These are phyloP conservation scores for Manacus vitellinus DNA, from an alignment of 2,113 vertebrate species.

Conservation along the genomic window DNA sequence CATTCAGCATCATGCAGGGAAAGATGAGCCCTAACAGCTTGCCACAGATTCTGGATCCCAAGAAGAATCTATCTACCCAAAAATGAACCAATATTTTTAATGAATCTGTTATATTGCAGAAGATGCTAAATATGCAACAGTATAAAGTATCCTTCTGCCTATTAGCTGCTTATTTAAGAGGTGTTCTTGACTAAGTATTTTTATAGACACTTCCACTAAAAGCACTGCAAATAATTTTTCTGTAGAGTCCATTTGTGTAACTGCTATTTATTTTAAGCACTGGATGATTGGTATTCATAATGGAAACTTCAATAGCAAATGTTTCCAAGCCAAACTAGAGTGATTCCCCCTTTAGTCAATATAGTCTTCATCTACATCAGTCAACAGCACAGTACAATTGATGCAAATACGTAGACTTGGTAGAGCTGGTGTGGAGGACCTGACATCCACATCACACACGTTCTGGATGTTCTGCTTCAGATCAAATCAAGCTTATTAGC, in stretches of 20 bases:
- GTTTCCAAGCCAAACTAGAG: neutral
- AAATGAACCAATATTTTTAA: neutral
- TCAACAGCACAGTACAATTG: neutral
- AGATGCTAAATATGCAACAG: neutral
- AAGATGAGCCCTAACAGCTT: neutral
- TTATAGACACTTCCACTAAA: neutral
- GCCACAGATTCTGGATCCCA: neutral
- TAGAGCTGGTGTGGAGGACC: neutral
- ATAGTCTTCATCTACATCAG: neutral
- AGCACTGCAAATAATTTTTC: neutral
- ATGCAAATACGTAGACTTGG: neutral
- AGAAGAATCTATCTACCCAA: neutral
- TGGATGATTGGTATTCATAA: neutral
- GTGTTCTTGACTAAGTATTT: neutral
- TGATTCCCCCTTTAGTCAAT: slow-evolving; percentile 1
- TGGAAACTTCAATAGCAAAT: slow-evolving; percentile 37
- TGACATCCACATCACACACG: neutral
- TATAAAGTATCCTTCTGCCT: neutral
- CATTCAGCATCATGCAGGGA: neutral
- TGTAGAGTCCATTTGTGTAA: neutral
- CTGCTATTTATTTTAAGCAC: slow-evolving; percentile 23
- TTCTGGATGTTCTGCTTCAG: neutral
- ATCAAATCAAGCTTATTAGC: neutral
- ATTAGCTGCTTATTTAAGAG: neutral
- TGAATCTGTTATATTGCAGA: neutral